Base-by-base conservation (phyloP, 2,888 invertebrate species). In the Bhutanitis thaidina region DNA sequence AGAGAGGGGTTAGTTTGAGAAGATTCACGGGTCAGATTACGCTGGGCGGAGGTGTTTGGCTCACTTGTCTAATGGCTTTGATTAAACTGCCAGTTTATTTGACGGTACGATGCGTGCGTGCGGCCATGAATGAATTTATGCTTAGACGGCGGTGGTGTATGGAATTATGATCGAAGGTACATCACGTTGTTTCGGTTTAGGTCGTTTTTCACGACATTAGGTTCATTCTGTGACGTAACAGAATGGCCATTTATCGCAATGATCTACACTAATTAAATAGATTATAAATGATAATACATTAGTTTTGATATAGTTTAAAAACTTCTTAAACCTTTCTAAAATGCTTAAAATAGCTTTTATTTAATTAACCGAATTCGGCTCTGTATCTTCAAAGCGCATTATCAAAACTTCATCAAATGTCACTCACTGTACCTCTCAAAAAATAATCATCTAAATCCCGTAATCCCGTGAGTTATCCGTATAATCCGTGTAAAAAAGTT, bases 1-100 rank as follows among this genome's bases (percentile, higher is more conserved):
- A 54, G 60, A 65, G 60, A 64, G 61, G 71, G 77, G 68, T 54
- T 49, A 50, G 48, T 44, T 57, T 54, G 64, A 66, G 63, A 65
- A 61, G 64, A 62, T 67, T 71, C 74, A 74, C 71, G 69, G 81
- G 58, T 74, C 87, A 68, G 25, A 55, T 57, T 71, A 69, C 13
- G 50, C 53, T 71, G 80, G 82, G 64, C 61, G 64, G 68, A 71
- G 83, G 74, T 77, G 79, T 82, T 84, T 84, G 85, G 85, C 84
- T 87, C 87, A 87, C 84, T 86, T 85, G 86, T 88, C 88, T 87
- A 88, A 87, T 87, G 83, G 84, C 79, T 87, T 87, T 87, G 87
- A 88, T 87, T 88, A 87, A 86, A 87, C 87, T 87, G 88, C 85
- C 88, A 88, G 88, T 87, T 88, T 88, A 86, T 88, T 87, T 85